phyloP scores from a whole-genome alignment of 1,140 invertebrate genomes.

The Pantala flavescens region DNA sequence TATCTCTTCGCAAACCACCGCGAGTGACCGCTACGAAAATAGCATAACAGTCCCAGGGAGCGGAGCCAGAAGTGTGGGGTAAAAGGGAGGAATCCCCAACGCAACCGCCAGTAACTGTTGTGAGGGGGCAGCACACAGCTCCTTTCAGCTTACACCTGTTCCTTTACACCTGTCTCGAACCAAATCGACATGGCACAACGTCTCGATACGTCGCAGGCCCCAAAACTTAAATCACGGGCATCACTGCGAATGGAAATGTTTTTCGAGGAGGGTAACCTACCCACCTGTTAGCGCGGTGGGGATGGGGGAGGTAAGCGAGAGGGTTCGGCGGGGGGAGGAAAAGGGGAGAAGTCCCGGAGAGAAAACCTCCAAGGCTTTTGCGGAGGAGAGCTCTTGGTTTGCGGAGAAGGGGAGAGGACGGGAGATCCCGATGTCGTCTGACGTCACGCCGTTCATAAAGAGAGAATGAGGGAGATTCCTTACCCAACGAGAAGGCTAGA shows the following conservation, averaged over 20 bases:
- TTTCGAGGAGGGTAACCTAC: neutral
- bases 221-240: neutral
- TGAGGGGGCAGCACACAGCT: too few species aligned
- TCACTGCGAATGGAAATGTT: neutral
- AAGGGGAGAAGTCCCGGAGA: neutral
- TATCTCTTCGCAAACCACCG: neutral
- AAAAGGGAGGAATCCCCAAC: neutral
- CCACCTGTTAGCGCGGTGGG: neutral
- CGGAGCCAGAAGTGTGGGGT: neutral
- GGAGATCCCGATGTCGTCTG: neutral
- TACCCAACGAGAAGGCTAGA: neutral
- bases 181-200: too few species aligned
- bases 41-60: neutral
- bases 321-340: neutral
- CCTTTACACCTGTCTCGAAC: too few species aligned
- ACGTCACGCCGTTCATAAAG: constrained; percentile 7
- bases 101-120: neutral
- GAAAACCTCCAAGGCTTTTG: constrained; percentile 5
- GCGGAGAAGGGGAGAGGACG: neutral
- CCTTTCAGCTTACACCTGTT: too few species aligned
- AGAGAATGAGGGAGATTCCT: constrained; percentile 8
- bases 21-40: neutral
- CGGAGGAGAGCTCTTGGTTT: constrained; percentile 2
- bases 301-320: neutral
- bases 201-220: neutral